These are phyloP conservation scores for Pluvialis apricaria DNA, from an alignment of 2,113 vertebrate genomes.

Conservation along the genomic window DNA sequence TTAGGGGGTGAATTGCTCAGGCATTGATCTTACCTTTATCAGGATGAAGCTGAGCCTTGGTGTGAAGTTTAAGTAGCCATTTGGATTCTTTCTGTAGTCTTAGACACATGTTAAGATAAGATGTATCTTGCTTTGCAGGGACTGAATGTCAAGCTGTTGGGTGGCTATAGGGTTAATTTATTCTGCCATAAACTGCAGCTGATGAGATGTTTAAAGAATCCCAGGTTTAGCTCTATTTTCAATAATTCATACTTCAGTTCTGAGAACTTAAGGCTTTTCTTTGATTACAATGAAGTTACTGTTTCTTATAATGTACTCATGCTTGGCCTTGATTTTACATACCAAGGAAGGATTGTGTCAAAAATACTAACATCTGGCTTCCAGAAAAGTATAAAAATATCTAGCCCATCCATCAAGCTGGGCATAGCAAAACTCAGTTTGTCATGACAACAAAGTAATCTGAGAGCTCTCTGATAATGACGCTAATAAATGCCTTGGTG, in stretches of 20 bases:
- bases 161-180: not conserved
- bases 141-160: not conserved
- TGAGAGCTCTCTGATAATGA: slow-evolving; percentile 50
- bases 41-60: not conserved
- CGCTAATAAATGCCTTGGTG: slow-evolving; percentile 53
- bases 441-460: slow-evolving; percentile 60
- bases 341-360: not conserved
- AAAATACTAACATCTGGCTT: not conserved
- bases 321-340: not conserved
- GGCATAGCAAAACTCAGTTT: slow-evolving; percentile 43
- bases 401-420: slow-evolving; percentile 30
- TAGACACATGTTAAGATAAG: not conserved
- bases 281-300: not conserved
- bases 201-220: not conserved
- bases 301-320: not conserved
- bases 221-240: not conserved
- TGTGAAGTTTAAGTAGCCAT: not conserved
- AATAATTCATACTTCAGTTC: not conserved
- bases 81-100: not conserved
- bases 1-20: not conserved
- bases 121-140: not conserved
- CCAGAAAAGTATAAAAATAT: not conserved
- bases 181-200: not conserved
- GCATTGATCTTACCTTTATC: not conserved
- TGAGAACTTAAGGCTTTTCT: not conserved